Evolutionary conservation across 2,888 invertebrate species (phyloP).

Genomic region (Drosophila eohydei): DNA sequence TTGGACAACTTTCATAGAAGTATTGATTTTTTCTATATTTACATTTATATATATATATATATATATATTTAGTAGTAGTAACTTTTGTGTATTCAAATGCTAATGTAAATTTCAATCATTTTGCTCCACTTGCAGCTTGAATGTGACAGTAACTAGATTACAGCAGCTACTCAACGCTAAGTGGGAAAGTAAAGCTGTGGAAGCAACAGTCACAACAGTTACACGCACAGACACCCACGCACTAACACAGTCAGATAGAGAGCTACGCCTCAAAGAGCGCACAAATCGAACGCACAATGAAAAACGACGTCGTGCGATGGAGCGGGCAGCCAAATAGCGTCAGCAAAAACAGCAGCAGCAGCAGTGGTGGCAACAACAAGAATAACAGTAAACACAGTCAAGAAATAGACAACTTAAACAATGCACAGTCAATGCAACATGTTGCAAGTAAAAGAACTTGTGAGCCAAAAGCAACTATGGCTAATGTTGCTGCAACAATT

Average conservation of each 20-base stretch:
- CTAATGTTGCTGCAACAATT: slow-evolving; percentile 39
- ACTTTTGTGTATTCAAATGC: slow-evolving; percentile 13
- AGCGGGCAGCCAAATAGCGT: slow-evolving; percentile 66
- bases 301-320: slow-evolving; percentile 85
- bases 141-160: slow-evolving; percentile 45
- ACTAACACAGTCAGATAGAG: neutral
- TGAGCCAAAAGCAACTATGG: slow-evolving; percentile 34
- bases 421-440: slow-evolving; percentile 46
- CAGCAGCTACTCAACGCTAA: slow-evolving; percentile 41
- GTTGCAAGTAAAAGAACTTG: slow-evolving; percentile 56
- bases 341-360: slow-evolving; percentile 30
- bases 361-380: slow-evolving; percentile 9
- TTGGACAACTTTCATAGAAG: too few relatives aligned
- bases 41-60: neutral
- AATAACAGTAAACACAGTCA: slow-evolving; percentile 22
- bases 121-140: slow-evolving; percentile 42
- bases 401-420: slow-evolving; percentile 20
- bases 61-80: neutral
- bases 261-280: slow-evolving; percentile 45
- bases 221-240: slow-evolving; percentile 4
- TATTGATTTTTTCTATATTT: too few relatives aligned
- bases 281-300: slow-evolving; percentile 82
- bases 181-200: slow-evolving; percentile 18
- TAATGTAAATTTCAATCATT: slow-evolving; percentile 43
- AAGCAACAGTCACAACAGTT: slow-evolving; percentile 16